These are phyloP conservation scores for Pocillopora meandrina DNA, from an alignment of 92 coral and sea anemone genomes.

Conservation along the genomic window DNA sequence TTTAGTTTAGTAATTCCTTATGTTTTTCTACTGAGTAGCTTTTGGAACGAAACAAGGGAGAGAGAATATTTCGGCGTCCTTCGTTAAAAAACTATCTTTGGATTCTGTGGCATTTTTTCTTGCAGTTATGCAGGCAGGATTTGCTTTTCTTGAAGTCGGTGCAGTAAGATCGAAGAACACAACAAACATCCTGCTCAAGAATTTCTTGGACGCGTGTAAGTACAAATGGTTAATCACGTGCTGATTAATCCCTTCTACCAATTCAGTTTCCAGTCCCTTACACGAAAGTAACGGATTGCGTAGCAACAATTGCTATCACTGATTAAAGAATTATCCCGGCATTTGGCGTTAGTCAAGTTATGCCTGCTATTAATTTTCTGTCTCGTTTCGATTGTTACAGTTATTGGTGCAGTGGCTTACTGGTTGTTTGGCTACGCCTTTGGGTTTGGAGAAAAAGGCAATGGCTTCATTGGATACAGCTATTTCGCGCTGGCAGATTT, in stretches of 20 bases:
- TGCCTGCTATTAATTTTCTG: neutral
- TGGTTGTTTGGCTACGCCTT: constrained; percentile 91
- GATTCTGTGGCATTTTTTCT: neutral
- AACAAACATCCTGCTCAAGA: constrained; percentile 82
- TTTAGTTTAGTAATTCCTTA: too few species aligned
- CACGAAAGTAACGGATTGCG: too few species aligned
- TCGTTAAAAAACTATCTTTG: too few species aligned
- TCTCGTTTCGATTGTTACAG: constrained; percentile 31
- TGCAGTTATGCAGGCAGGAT: constrained; percentile 87
- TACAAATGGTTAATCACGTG: neutral
- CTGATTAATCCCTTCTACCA: neutral
- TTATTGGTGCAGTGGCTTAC: constrained; percentile 82
- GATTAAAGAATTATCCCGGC: too few species aligned
- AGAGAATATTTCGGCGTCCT: too few species aligned
- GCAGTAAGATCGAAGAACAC: constrained; percentile 92
- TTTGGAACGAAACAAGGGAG: too few species aligned
- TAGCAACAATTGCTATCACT: too few species aligned
- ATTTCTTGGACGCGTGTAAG: constrained; percentile 88
- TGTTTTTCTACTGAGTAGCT: too few species aligned
- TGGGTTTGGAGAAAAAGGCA: constrained; percentile 77
- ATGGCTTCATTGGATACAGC: constrained; percentile 70
- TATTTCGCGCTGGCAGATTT: constrained; percentile 68
- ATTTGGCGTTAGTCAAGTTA: too few species aligned
- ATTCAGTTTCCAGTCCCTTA: too few species aligned
- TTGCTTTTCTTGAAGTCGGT: constrained; percentile 91